Conservation (phyloP, 1,140 invertebrate species). For the Nephila pilipes region DNA sequence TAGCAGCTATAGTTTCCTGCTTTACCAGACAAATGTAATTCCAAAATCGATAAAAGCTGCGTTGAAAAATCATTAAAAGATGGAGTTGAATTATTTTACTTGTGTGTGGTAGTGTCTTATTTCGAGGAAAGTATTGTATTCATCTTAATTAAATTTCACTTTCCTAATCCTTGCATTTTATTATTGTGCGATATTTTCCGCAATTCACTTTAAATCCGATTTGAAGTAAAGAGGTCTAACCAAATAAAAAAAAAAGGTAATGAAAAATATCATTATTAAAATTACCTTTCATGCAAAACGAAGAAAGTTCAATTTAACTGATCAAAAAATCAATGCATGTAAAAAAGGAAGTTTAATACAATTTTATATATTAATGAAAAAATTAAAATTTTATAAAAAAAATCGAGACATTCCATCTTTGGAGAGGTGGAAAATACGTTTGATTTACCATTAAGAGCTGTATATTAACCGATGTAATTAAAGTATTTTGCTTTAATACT, state of each 20-base stretch:
- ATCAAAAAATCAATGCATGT: neutral
- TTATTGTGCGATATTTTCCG: neutral
- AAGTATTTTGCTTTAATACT: too few species aligned
- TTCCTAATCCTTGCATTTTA: neutral
- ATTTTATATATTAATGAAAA: neutral
- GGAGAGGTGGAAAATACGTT: neutral
- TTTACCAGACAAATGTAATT: neutral
- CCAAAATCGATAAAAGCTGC: neutral
- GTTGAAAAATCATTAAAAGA: neutral
- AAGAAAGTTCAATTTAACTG: neutral
- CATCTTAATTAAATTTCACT: constrained; percentile 12
- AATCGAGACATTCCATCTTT: neutral
- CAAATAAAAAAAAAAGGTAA: neutral
- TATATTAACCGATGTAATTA: too few species aligned
- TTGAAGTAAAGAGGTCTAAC: neutral
- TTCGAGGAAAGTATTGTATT: neutral
- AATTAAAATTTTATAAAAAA: neutral
- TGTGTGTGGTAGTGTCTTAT: too few species aligned
- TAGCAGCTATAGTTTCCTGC: neutral
- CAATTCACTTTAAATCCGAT: neutral
- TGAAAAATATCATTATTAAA: neutral
- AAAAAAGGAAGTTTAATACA: too few species aligned
- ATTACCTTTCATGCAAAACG: neutral
- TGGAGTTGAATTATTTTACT: neutral
- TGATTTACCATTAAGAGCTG: too few species aligned